phyloP scores from a whole-genome alignment of 2,888 invertebrate species.

The Ophion costatus region DNA sequence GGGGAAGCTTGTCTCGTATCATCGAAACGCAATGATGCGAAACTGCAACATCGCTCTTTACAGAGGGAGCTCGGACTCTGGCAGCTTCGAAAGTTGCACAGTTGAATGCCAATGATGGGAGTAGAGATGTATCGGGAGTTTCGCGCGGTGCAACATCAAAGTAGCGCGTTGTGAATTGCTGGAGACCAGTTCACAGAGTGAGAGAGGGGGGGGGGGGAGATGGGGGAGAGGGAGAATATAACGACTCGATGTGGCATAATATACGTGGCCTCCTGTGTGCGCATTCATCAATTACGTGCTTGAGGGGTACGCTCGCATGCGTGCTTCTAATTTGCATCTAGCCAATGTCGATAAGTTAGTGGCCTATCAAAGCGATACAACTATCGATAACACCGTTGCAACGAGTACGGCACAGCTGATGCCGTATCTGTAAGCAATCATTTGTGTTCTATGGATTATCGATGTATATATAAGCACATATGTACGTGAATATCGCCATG shows the following conservation, averaged over 20 bases:
- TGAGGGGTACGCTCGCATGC: conserved; percentile 15
- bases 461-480: neutral
- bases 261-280: conserved; percentile 22
- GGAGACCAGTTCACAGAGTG: neutral
- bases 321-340: conserved; percentile 53
- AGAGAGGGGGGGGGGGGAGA: neutral
- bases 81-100: neutral
- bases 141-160: conserved; percentile 39
- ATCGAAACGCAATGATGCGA: neutral
- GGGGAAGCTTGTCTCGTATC: neutral
- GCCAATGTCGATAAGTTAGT: conserved; percentile 54
- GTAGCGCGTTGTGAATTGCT: conserved; percentile 38
- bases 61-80: neutral
- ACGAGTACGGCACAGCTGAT: conserved; percentile 32
- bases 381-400: conserved; percentile 59
- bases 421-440: conserved; percentile 11
- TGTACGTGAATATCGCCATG: neutral
- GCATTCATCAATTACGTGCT: conserved; percentile 52
- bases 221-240: conserved; percentile 8
- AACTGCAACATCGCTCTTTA: neutral
- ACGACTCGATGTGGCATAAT: conserved; percentile 8
- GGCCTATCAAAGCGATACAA: conserved; percentile 60
- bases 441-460: conserved; percentile 25
- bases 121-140: conserved; percentile 8
- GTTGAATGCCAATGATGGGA: neutral